Conservation (phyloP, 2,888 invertebrate genomes). For the Epinotia ramella region DNA sequence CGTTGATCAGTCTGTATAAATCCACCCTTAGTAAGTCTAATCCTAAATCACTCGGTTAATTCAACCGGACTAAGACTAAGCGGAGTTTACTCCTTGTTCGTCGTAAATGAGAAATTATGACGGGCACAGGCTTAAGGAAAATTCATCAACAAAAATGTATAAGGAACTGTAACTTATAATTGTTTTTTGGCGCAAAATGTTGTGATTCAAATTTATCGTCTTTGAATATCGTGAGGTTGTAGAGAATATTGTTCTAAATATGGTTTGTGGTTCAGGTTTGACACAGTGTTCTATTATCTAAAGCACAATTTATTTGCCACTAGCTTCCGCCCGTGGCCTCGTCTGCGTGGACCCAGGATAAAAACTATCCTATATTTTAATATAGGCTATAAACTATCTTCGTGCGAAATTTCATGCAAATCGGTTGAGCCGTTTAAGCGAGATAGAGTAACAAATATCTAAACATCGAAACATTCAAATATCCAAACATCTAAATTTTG, state of each 20-base stretch:
- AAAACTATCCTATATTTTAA: too few species aligned
- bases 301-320: too few species aligned
- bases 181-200: constrained; percentile 2
- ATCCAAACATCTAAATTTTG: too few species aligned
- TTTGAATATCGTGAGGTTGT: constrained; percentile 4
- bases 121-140: constrained; percentile 22
- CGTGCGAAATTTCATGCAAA: too few species aligned
- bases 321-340: too few species aligned
- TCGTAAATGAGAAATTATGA: constrained; percentile 43
- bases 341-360: too few species aligned
- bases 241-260: not conserved
- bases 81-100: constrained; percentile 37
- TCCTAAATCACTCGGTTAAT: constrained; percentile 40
- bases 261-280: not conserved
- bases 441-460: too few species aligned
- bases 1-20: too few species aligned
- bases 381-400: too few species aligned
- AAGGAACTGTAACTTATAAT: constrained; percentile 24
- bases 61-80: constrained; percentile 36
- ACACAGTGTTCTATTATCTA: too few species aligned
- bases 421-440: too few species aligned
- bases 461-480: too few species aligned
- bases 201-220: constrained; percentile 25
- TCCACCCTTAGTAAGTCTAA: constrained; percentile 5
- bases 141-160: constrained; percentile 20